A percentile compares a stretch with the other conserved stretches of the same genome.
Conservation (phyloP, 1,140 invertebrate genomes). For the Polyergus mexicanus region DNA sequence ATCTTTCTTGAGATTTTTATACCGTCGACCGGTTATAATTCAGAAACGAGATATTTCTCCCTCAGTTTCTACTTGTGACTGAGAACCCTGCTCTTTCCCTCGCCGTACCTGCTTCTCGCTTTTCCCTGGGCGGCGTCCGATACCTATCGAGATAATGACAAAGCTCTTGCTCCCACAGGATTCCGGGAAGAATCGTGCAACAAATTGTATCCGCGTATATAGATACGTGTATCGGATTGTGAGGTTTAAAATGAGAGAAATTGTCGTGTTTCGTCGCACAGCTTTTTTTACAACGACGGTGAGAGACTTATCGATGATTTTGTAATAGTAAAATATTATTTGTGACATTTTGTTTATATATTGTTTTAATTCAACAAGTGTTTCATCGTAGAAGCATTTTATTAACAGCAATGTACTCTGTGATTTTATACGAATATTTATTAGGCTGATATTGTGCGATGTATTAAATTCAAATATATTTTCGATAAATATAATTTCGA, state of each 20-base stretch:
- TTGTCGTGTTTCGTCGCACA: background rate
- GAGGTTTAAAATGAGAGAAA: background rate
- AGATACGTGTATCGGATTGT: conserved; percentile 11
- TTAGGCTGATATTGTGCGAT: background rate
- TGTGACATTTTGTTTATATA: background rate
- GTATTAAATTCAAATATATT: background rate
- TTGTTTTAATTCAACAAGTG: background rate
- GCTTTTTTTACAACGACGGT: background rate
- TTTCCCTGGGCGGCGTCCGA: background rate
- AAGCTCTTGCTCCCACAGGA: conserved; percentile 60
- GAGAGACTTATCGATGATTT: conserved; percentile 23
- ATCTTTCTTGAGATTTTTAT: conserved; percentile 62
- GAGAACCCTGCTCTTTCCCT: background rate
- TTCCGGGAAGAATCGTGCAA: conserved; percentile 72
- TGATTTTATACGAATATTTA: conserved; percentile 14
- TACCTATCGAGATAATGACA: conserved; percentile 71
- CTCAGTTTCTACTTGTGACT: conserved; percentile 37
- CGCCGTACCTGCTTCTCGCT: conserved; percentile 15
- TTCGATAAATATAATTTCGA: background rate
- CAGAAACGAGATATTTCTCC: conserved; percentile 67
- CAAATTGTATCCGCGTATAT: conserved; percentile 56
- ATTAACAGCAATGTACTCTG: background rate
- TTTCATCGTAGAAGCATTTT: background rate
- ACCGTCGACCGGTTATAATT: conserved; percentile 66
- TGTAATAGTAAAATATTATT: background rate